Evolutionary conservation across 2,888 invertebrate species (phyloP), one percentile per base, ranked within the genome.

Genomic region (Cotesia congregata): DNA sequence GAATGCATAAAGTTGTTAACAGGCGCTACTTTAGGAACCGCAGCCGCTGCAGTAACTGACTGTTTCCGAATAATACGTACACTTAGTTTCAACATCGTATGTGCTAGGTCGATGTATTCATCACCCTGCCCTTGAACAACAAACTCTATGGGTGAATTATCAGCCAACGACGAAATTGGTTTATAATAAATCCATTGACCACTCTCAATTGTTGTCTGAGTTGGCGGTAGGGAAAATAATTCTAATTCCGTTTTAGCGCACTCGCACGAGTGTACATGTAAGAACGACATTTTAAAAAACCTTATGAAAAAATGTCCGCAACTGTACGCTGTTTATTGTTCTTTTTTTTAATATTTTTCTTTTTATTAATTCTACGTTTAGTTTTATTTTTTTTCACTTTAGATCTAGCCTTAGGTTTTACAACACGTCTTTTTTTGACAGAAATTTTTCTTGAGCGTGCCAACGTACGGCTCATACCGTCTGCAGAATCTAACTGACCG

Each of bases 201-300:
- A 39, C 67, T 61, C 20, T 72, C 76, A 9, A 72, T 76, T 59
- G 60, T 67, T 59, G 72, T 76, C 30, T 72, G 76, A 17, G 72
- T 76, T 4, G 72, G 72, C 5, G 76, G 76, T 5, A 75, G 12
- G 6, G 69, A 50, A 5, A 76, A 72, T 60, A 72, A 65, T 20
- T 76, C 67, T 20, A 76, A 12, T n/a, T 76, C 72, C 15, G 72
- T 71, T 40, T 72, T 76, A 7, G 73, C 62, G 62, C 76, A 76
- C 41, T 76, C 73, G 38, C 64, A 69, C 6, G 68, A 64, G 17
- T 39, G 60, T 20, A 38, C 15, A 59, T 76, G 67, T 60, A 75
- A 50, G 17, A 17, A 39, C 20, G 20, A 20, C 30, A 30, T 30
- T 2, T 30, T 30, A 30, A 30, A 20, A 30, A 30, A 64, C 30